Evolutionary conservation across 35 echinoderm and acorn worm genomes (phyloP), one percentile per base, ranked within the genome.

Genomic region (Lytechinus variegatus): DNA sequence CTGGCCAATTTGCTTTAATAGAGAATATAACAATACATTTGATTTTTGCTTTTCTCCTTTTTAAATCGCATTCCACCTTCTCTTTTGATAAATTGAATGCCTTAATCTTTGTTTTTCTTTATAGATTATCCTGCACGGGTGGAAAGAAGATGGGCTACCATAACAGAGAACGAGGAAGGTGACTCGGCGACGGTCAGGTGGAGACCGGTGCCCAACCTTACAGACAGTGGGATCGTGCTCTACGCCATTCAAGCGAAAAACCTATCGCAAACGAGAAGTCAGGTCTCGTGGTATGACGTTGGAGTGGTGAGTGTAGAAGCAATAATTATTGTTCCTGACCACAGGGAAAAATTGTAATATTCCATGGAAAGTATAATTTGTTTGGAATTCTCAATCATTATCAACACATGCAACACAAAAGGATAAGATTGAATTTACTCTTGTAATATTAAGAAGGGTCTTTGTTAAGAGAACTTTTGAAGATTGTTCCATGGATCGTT

Each of bases 151-250:
- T 24, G 61, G 7, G 89, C 96, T 28, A 90, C 95, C 8, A 95
- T 98, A 9, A 97, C 97, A 61, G 97, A 98, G 86, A 97, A 98
- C 53, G 87, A 66, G 86, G 95, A 98, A 52, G 96, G 54, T 13
- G 19, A 53, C n/a, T 98, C 97, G 6, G 95, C 94, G 16, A 98
- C 96, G 28, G 92, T 98, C 71, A 54, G 86, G 9, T 98, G 97
- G 97, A 52, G 66, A 24, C 19, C 27, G 53, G 56, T 95, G 54
- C 56, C 89, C 66, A 79, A 79, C 66, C 44, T 54, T 54, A 93
- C 90, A 61, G 9, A 61, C 87, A 66, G 57, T 51, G 96, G 71
- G 19, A 29, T 89, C 8, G 54, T 99, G 12, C 91, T 97, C 24
- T 99, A 95, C 57, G 89, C 56, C 44, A 87, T 99, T 24, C 95